Base-by-base conservation (phyloP, 2,113 vertebrate genomes). In the Leuciscus idus region DNA sequence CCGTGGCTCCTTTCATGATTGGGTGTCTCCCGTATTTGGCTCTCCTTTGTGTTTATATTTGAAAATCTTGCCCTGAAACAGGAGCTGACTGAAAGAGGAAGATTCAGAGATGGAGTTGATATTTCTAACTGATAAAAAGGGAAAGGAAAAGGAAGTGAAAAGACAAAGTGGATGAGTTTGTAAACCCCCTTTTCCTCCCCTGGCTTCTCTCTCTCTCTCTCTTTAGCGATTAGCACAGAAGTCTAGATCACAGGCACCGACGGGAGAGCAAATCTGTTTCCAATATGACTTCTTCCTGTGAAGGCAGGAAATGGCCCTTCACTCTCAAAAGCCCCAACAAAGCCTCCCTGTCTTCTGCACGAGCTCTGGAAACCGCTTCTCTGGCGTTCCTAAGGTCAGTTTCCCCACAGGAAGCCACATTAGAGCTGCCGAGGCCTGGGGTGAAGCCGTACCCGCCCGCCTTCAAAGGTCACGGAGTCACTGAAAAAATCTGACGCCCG, bases 211-310 rank as follows among this genome's bases (percentile, higher is more conserved):
- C 75, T 21, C 74, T 75, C 76, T 86, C 83, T 86, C 87, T 77
- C 70, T 84, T 87, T 61, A 92, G 85, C 88, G 88, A 89, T 93
- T 93, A 92, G 90, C 90, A 86, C 48, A 73, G 83, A 89, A 84
- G 79, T 91, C 86, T 79, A 87, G 91, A 92, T 93, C 92, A 90
- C 81, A 91, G 89, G 89, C 90, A 86, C 92, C 83, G 91, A 90
- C 88, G 89, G 89, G 48, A 57, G 64, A 66, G 88, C 83, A 94
- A 95, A 96, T 95, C 95, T 96, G 96, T 95, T 96, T 96, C 92
- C 95, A 96, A 96, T 96, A 95, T 90, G 91, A 88, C 85, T 28
- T 91, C 92, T 97, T 97, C 96, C 96, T 96, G 96, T 94, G 90
- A 81, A 64, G 86, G 85, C 95, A 96, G 95, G 95, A 96, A 96